Evolutionary conservation across 2,888 invertebrate species (phyloP), one percentile per base, ranked within the genome.

Genomic region (Baccha elongata): DNA sequence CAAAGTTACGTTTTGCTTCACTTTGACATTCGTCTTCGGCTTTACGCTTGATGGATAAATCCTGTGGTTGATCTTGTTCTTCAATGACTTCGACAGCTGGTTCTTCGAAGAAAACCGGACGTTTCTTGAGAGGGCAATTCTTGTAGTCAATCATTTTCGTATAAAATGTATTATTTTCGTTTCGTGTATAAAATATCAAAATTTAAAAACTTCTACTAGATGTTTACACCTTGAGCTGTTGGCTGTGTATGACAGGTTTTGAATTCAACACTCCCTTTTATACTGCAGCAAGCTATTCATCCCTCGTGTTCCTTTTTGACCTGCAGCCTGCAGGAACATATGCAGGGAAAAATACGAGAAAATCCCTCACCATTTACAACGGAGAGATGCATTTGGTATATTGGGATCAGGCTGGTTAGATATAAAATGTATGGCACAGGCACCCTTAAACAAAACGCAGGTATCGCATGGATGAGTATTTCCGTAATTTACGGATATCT

Each of bases 121-220:
- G 94, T 93, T 97, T 97, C 92, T 97, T 97, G 86, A 97, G 93
- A 91, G 97, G 97, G 89, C 97, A 97, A 91, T 96, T 94, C 89
- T 96, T 96, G 91, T 97, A 97, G 91, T 96, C 96, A 90, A 93
- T 92, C 88, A 96, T 91, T 93, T 92, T 85, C 75, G n/a, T n/a
- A 62, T n/a, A 26, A 15, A 50, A 19, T 76, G 85, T 86, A 68
- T 69, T 87, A 84, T 88, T 88, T 88, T 23, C 67, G 53, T 68
- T 44, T 46, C 17, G 23, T 26, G 42, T 13, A 4, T 4, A 35
- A 48, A 46, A 26, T 37, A 53, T 78, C 78, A 46, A 69, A 78
- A 69, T 68, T 60, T 4, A 10, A 44, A 17, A 50, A 65, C 69
- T 62, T 26, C 60, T 52, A 3, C 55, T 55, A 60, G 65, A 84